Evolutionary conservation across 2,888 invertebrate species (phyloP), one percentile per base, ranked within the genome.

Genomic region (Tricholauxania praeusta): DNA sequence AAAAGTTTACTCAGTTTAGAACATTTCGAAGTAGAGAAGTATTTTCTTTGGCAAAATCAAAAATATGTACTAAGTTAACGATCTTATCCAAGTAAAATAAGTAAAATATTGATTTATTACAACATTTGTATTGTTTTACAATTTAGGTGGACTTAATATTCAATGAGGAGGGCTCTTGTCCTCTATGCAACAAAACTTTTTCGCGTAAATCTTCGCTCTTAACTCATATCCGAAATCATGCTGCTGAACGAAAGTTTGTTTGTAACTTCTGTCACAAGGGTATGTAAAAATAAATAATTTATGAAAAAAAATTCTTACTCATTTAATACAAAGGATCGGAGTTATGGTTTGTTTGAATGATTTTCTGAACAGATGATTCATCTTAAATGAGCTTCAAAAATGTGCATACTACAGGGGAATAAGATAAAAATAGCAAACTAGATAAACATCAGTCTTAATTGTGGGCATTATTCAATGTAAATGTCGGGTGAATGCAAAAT

Each of bases 151-250:
- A 88, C 82, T 81, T 87, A 72, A 82, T 88, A 77, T 87, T 87
- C 75, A 87, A 87, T 77, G 88, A 88, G 79, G 87, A 88, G 82
- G 87, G 87, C 78, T 84, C 87, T 19, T 88, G 88, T 79, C 87
- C 87, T 71, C 82, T 88, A 69, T 88, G 88, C 81, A 86, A 87
- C 78, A 88, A 88, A 80, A 86, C 87, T 68, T 88, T 88, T 80
- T 87, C 88, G 71, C 82, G 88, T 48, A 87, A 87, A 79, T 86
- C 87, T 72, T 88, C 88, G 70, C 80, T 88, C 74, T 80, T 87
- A 79, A 88, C 88, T 75, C 88, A 88, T 79, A 87, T 88, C 80
- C 84, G 88, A 71, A 88, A 88, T 82, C 88, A 88, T 81, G 86
- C 88, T 63, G 87, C 87, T 55, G 88, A 88, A 78, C 83, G 87